Conservation (phyloP, 2,113 vertebrate species). For the Melanocharis versteri region DNA sequence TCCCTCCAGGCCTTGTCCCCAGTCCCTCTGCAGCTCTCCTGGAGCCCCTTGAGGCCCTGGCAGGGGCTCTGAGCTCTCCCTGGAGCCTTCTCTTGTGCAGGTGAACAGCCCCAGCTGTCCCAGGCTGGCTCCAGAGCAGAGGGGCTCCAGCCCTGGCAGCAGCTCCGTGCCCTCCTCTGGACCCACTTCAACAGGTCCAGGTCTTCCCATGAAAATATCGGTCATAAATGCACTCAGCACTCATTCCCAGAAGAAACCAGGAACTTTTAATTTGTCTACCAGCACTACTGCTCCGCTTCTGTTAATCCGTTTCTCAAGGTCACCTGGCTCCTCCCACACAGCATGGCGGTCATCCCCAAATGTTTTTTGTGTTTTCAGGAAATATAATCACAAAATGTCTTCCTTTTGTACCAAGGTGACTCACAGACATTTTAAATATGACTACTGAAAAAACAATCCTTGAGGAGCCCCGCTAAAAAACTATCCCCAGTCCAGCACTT, state of each 20-base stretch:
- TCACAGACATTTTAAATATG: neutral
- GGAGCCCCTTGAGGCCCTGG: neutral
- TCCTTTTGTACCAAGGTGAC: neutral
- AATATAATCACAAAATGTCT: neutral
- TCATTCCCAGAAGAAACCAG: neutral
- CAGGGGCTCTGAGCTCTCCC: neutral
- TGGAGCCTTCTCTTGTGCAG: neutral
- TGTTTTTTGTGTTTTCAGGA: neutral
- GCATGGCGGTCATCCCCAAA: rapidly evolving
- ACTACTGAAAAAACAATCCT: neutral
- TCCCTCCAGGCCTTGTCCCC: neutral
- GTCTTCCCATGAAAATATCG: neutral
- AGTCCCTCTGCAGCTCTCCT: neutral
- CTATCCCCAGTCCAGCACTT: neutral
- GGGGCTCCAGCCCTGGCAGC: neutral
- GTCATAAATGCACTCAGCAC: neutral
- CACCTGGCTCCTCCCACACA: neutral
- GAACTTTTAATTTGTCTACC: neutral
- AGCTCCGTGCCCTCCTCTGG: neutral
- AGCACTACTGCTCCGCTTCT: rapidly evolving
- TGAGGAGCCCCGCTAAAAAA: neutral
- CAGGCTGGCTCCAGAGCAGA: neutral
- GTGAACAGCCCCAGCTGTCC: neutral
- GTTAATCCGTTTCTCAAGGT: neutral
- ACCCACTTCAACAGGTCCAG: rapidly evolving